Base-by-base conservation (phyloP, 1,140 invertebrate species). In the Sycophaga agraensis region DNA sequence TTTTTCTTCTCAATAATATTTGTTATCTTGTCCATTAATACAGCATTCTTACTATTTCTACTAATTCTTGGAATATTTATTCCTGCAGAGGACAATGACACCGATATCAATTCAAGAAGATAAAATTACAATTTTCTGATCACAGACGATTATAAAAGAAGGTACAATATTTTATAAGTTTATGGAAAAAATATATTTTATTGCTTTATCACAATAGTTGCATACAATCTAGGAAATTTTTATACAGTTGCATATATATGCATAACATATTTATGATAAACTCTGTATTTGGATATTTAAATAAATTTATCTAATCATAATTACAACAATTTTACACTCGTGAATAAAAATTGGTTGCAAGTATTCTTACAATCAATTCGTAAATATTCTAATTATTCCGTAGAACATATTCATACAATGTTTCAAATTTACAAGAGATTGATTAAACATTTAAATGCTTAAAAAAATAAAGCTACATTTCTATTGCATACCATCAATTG, bases 141-240 rank as follows among this genome's bases (percentile, higher is more conserved):
- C n/a, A n/a, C n/a, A n/a, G n/a, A n/a, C n/a, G n/a, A n/a, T n/a
- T n/a, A n/a, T n/a, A n/a, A n/a, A n/a, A n/a, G n/a, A 37, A 37
- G 19, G 28, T 34, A 43, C 8, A 54, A 9, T 46, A 19, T 31
- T 9, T 4, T 17, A 34, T 31, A 17, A 56, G n/a, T 61, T 60
- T 71, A 68, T 68, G 56, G 50, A 64, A 75, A 75, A 75, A 73
- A 75, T 75, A 75, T 71, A 71, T 71, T 60, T 71, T 67, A 60
- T 69, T 54, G 66, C 53, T 54, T 51, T 73, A 73, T 74, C 70
- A 74, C 71, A 71, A 71, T 65, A 69, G 62, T 71, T 62, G 60
- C 65, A 43, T 72, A 72, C 64, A 71, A 45, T 56, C 35, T 21
- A 48, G 40, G 50, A 42, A 54, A 19, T 31, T 58, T n/a, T n/a